A percentile compares a stretch with the other conserved stretches of the same genome.
phyloP scores from a whole-genome alignment of 2,888 invertebrate genomes.

The Phengaris arion region DNA sequence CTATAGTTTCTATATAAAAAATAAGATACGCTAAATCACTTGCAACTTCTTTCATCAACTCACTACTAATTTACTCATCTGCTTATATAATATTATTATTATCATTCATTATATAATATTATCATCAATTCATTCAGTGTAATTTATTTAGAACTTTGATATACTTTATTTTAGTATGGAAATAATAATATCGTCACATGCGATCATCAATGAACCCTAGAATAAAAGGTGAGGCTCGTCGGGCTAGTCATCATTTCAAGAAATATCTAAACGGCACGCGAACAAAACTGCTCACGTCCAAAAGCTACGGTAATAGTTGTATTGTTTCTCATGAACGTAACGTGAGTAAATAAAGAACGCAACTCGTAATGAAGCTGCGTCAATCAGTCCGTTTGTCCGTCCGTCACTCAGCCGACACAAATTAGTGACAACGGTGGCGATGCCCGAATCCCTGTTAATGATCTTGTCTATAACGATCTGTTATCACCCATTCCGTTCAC shows the following conservation, averaged over 20 bases:
- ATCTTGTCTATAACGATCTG: slow-evolving; percentile 50
- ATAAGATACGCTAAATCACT: too few relatives aligned
- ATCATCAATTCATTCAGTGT: neutral
- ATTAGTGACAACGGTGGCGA: slow-evolving; percentile 60
- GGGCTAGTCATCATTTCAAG: neutral
- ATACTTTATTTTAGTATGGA: neutral
- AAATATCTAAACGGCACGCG: neutral
- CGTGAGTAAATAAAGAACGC: slow-evolving; percentile 41
- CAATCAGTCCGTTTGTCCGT: slow-evolving; percentile 67
- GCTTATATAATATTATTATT: too few relatives aligned
- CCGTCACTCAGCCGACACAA: slow-evolving; percentile 57
- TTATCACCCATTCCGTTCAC: slow-evolving; percentile 19
- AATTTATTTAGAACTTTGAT: neutral
- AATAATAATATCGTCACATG: neutral
- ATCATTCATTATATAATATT: too few relatives aligned
- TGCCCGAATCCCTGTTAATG: slow-evolving; percentile 56
- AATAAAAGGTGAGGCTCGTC: neutral
- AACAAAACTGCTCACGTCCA: neutral
- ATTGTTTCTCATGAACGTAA: slow-evolving; percentile 32
- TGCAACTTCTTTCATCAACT: too few relatives aligned
- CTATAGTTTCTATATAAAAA: too few relatives aligned
- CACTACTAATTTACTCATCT: too few relatives aligned
- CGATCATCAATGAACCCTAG: neutral
- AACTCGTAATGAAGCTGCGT: slow-evolving; percentile 63
- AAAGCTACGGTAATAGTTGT: neutral